Conservation (phyloP, 2,113 vertebrate genomes). For the Ailuropoda melanoleuca region DNA sequence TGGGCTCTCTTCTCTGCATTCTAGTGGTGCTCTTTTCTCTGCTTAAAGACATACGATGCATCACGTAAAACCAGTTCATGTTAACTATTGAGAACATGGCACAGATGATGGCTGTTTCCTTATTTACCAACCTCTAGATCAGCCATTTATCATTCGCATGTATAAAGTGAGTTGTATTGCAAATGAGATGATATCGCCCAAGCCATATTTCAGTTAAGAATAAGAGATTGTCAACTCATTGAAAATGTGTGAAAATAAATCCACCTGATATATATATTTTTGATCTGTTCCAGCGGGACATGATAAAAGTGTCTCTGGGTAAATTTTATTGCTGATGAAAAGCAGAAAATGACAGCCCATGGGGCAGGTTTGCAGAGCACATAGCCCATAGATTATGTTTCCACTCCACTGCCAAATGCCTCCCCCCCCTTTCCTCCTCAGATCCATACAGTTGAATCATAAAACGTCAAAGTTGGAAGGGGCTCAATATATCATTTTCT, state of each 20-base stretch:
- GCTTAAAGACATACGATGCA: neutral
- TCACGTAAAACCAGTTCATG: neutral
- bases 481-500: neutral
- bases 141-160: slow-evolving; percentile 44
- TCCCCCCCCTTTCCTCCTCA: neutral
- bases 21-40: neutral
- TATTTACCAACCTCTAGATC: slow-evolving; percentile 5
- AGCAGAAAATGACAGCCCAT: neutral
- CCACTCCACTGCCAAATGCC: neutral
- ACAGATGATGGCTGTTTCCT: neutral
- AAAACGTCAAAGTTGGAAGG: slow-evolving; percentile 1
- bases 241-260: slow-evolving; percentile 69
- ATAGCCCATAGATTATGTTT: neutral
- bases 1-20: neutral
- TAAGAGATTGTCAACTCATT: slow-evolving; percentile 47
- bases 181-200: neutral
- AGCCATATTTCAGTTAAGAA: slow-evolving; percentile 55
- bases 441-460: neutral
- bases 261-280: slow-evolving; percentile 28
- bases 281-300: slow-evolving; percentile 1
- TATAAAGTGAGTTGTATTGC: neutral
- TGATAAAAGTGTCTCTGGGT: slow-evolving; percentile 55
- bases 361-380: neutral
- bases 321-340: slow-evolving; percentile 55
- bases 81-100: neutral